Percentiles rank a stretch among this genome's conserved stretches.
Conservation (phyloP, 2,797 vertebrate species). For the Melanotaenia trifasciata region DNA sequence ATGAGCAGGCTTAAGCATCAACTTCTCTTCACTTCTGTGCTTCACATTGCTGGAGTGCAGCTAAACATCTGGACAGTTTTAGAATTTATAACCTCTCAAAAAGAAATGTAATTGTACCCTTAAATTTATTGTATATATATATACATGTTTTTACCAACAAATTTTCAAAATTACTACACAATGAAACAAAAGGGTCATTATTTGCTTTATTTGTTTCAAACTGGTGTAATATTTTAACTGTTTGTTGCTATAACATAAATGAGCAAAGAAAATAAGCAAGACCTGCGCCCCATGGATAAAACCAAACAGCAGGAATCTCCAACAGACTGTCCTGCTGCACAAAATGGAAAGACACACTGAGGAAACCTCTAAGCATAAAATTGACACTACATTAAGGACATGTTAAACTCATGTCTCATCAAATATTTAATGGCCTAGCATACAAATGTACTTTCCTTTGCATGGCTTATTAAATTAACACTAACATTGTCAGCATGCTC, state of each 20-base stretch:
- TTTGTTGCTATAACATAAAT: conserved; percentile 17
- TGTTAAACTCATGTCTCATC: conserved; percentile 67
- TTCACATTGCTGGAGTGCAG: conserved; percentile 9
- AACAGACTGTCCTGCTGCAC: conserved; percentile 42
- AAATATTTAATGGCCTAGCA: conserved; percentile 49
- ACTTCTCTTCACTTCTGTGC: conserved; percentile 13
- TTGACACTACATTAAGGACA: conserved; percentile 54
- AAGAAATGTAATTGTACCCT: conserved; percentile 45
- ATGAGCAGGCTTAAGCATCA: not conserved
- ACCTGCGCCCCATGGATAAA: conserved; percentile 38
- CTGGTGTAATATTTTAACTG: conserved; percentile 2
- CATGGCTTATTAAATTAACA: conserved; percentile 50
- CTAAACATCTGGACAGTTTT: conserved; percentile 14
- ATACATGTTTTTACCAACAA: conserved; percentile 60
- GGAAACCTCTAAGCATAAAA: conserved; percentile 56
- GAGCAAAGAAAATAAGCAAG: conserved; percentile 26
- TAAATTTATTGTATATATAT: conserved; percentile 65
- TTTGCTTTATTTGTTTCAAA: conserved; percentile 8
- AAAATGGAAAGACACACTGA: conserved; percentile 32
- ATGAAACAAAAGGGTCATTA: conserved; percentile 28
- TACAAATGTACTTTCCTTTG: conserved; percentile 54
- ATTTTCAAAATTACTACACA: conserved; percentile 59
- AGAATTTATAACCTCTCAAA: conserved; percentile 13
- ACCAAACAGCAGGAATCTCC: conserved; percentile 29
- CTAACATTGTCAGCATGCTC: conserved; percentile 33